Evolutionary conservation across 2,888 invertebrate genomes (phyloP).

Genomic region (Odontomyia ornata): DNA sequence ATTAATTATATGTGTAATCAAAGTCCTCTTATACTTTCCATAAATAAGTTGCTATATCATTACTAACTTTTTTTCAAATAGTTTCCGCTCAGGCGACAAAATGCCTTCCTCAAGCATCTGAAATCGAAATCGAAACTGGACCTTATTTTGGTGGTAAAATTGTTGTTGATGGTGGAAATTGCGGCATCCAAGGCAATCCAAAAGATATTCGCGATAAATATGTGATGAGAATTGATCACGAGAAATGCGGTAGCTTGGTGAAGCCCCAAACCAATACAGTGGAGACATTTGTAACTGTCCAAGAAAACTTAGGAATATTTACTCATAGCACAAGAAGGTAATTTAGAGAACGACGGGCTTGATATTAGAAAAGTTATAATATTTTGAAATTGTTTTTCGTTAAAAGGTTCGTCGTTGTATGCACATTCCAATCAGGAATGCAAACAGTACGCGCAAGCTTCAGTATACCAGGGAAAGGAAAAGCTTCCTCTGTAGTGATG

Average conservation of each 20-base stretch:
- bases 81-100: slow-evolving; percentile 84
- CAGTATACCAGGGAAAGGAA: slow-evolving; percentile 72
- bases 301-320: slow-evolving; percentile 82
- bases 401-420: slow-evolving; percentile 77
- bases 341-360: background rate
- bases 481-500: slow-evolving; percentile 58
- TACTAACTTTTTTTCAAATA: slow-evolving; percentile 59
- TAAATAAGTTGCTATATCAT: no score
- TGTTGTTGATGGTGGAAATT: slow-evolving; percentile 76
- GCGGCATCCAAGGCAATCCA: slow-evolving; percentile 78
- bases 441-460: slow-evolving; percentile 83
- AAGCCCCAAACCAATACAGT: slow-evolving; percentile 77
- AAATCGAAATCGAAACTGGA: slow-evolving; percentile 84
- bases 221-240: slow-evolving; percentile 77
- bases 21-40: no score
- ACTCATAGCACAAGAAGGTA: slow-evolving; percentile 81
- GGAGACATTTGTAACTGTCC: slow-evolving; percentile 83
- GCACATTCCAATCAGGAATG: slow-evolving; percentile 83
- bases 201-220: slow-evolving; percentile 78
- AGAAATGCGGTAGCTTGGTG: slow-evolving; percentile 77
- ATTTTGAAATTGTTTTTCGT: background rate
- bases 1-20: no score
- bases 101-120: slow-evolving; percentile 81
- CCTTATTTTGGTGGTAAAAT: slow-evolving; percentile 83
- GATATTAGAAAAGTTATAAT: slow-evolving; percentile 1